phyloP scores from a whole-genome alignment of 2,113 vertebrate species.

The Nestor notabilis region DNA sequence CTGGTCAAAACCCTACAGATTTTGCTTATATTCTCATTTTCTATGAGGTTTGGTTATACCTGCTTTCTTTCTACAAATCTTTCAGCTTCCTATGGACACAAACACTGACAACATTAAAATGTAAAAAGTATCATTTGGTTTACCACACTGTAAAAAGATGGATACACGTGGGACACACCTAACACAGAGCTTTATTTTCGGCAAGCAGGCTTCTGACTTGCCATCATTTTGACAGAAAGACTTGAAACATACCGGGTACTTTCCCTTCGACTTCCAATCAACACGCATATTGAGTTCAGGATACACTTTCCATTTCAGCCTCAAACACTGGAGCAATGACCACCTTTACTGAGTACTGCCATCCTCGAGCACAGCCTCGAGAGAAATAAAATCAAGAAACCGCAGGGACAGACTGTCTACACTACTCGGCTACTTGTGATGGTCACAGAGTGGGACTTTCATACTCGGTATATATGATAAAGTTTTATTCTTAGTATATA shows the following conservation, averaged over 20 bases:
- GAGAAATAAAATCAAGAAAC: not conserved
- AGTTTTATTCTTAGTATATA: not conserved
- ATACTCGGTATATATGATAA: not conserved
- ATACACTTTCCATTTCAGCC: not conserved
- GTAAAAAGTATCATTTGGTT: not conserved
- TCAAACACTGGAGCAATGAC: not conserved
- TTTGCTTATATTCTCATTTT: not conserved
- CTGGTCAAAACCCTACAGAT: not conserved
- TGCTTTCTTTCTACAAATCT: not conserved
- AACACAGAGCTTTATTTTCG: not conserved
- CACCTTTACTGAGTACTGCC: not conserved
- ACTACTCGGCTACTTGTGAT: not conserved
- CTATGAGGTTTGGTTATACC: not conserved
- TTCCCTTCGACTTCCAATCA: not conserved
- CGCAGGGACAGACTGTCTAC: accelerated
- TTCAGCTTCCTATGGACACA: not conserved
- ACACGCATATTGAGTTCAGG: not conserved
- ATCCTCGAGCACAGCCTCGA: not conserved
- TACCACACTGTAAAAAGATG: not conserved
- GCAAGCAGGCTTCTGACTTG: not conserved
- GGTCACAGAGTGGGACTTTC: not conserved
- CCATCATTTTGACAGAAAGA: not conserved
- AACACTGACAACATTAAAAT: not conserved
- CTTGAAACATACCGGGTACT: not conserved
- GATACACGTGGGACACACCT: not conserved